Evolutionary conservation across 1,140 invertebrate species (phyloP), one percentile per base, ranked within the genome.

Genomic region (Aphaenogaster rudis): DNA sequence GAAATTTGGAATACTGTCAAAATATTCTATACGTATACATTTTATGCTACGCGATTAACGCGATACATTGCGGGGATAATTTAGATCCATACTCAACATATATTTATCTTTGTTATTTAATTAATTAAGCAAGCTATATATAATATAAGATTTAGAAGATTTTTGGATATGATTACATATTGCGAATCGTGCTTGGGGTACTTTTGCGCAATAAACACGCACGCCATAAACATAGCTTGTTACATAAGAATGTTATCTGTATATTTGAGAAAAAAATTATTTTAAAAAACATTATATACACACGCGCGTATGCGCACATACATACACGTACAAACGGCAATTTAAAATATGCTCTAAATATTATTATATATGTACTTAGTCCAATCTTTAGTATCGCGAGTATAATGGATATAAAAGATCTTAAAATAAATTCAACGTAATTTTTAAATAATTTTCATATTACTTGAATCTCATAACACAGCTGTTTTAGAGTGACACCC

Each of bases 241-340:
- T 42, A 21, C n/a, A 67, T 13, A 67, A 67, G 3, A 45, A 45
- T 45, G 11, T 42, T 3, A 45, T 5, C 9, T 67, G 64, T 39
- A 45, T 67, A 67, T 67, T 45, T 67, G 39, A 67, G 15, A 45
- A 45, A 67, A 61, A 45, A 67, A 67, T 67, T 67, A 45, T 67
- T 67, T 67, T 67, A 21, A 67, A 45, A 45, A 6, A n/a, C 45
- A 54, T 57, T 57, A 66, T 42, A 21, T 1, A 67, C 4, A n/a
- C 39, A 39, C 7, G 5, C 21, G 2, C 21, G 8, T n/a, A 21
- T 15, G 8, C n/a, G 21, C 5, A 21, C 4, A 9, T n/a, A 67
- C 5, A 67, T 2, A 13, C 9, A n/a, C 52, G n/a, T 54, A 54
- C 2, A 66, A 45, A 67, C 36, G 3, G 3, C 36, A 3, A 66